Evolutionary conservation across 2,113 vertebrate genomes (phyloP).

Genomic region (Neogale vison): DNA sequence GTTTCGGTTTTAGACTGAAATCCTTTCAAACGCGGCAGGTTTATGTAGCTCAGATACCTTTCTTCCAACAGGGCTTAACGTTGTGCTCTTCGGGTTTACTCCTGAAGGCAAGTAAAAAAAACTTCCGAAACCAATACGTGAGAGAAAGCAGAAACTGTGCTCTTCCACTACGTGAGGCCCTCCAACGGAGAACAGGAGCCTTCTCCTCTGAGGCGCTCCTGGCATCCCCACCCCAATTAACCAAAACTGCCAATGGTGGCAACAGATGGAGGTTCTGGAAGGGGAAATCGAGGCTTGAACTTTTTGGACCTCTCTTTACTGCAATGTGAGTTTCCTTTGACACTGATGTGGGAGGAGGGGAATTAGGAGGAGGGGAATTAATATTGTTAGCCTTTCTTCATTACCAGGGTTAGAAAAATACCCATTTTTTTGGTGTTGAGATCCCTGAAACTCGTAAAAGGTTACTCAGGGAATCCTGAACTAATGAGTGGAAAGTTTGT

Average conservation of each 20-base stretch:
- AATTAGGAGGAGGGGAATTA: background rate
- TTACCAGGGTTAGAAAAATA: background rate
- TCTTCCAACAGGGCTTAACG: background rate
- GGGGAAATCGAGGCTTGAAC: background rate
- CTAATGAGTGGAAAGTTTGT: background rate
- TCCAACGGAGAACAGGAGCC: background rate
- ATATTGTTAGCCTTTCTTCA: background rate
- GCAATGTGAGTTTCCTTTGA: background rate
- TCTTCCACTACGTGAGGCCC: background rate
- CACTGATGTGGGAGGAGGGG: background rate
- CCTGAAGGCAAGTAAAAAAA: background rate
- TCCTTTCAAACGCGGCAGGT: background rate
- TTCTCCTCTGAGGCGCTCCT: background rate
- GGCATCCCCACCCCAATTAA: too few species aligned
- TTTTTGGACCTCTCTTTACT: background rate
- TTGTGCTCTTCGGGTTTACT: background rate
- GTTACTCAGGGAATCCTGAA: background rate
- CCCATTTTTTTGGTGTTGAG: background rate
- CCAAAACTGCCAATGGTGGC: too few species aligned
- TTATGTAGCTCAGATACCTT: background rate
- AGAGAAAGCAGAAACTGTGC: background rate
- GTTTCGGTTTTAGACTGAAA: background rate
- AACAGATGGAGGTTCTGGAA: background rate
- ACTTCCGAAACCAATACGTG: background rate
- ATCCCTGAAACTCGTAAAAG: background rate